A percentile compares a stretch with the other conserved stretches of the same genome.
Evolutionary conservation across 2,797 vertebrate species (phyloP).

Genomic region (Notamacropus eugenii): DNA sequence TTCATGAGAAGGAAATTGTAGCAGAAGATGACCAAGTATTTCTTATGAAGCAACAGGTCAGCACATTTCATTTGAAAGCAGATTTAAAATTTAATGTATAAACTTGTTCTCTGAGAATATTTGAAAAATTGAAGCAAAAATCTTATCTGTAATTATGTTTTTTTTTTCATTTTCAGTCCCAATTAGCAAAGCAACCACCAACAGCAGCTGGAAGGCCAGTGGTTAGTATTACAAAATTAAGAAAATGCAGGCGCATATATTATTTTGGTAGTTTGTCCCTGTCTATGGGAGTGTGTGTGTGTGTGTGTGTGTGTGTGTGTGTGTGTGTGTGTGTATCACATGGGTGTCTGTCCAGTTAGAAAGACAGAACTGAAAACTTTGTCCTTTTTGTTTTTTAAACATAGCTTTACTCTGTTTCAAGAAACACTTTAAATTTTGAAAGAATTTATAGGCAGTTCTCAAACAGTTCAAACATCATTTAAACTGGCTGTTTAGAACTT

Average conservation of each 20-base stretch:
- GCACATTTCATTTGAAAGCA: constrained; percentile 54
- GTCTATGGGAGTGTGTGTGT: too few species aligned
- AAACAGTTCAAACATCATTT: neutral
- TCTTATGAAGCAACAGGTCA: constrained; percentile 97
- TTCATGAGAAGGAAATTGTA: constrained; percentile 98
- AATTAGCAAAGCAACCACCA: constrained; percentile 96
- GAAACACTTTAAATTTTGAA: constrained; percentile 32
- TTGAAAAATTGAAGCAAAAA: constrained; percentile 6
- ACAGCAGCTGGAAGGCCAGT: constrained; percentile 95
- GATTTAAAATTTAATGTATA: constrained; percentile 20
- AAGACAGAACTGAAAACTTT: constrained; percentile 44
- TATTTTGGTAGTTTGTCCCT: constrained; percentile 22
- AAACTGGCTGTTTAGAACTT: neutral
- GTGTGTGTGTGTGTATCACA: neutral
- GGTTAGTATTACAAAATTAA: constrained; percentile 86
- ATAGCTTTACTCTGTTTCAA: constrained; percentile 4
- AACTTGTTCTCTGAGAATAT: neutral
- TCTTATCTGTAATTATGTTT: constrained; percentile 52
- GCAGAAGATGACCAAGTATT: constrained; percentile 99
- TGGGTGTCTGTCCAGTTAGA: constrained; percentile 17
- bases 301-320: neutral
- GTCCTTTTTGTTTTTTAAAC: constrained; percentile 38
- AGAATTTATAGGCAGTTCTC: neutral
- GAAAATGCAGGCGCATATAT: neutral
- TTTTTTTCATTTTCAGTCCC: constrained; percentile 87